Conservation (phyloP, 2,888 invertebrate genomes). For the Callimorpha dominula region DNA sequence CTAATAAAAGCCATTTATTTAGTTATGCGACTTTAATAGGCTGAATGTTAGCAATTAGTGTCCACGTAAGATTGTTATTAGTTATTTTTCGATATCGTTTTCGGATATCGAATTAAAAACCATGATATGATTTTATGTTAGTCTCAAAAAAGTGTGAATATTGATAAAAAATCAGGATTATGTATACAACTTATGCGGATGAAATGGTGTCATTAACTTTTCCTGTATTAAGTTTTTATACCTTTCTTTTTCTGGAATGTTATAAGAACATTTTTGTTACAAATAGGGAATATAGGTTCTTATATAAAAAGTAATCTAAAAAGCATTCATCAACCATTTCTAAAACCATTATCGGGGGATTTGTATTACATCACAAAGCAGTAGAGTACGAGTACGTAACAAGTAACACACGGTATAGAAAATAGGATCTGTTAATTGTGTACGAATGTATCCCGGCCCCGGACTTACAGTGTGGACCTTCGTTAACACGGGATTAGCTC, state of each 20-base stretch:
- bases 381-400: conserved; percentile 29
- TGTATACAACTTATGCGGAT: no score
- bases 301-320: not conserved
- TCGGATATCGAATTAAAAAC: no score
- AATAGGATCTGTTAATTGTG: conserved; percentile 71
- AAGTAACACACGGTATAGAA: conserved; percentile 50
- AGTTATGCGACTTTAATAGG: not conserved
- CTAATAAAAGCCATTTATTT: not conserved
- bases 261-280: not conserved
- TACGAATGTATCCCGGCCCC: conserved; percentile 56
- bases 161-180: no score
- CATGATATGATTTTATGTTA: no score
- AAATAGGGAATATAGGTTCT: not conserved
- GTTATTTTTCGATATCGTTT: no score
- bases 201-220: no score
- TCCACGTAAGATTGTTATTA: no score
- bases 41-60: no score
- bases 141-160: no score
- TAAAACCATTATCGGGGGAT: not conserved
- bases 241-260: not conserved
- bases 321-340: not conserved
- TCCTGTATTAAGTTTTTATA: not conserved
- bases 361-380: conserved; percentile 1
- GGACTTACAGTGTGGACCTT: conserved; percentile 69
- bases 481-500: conserved; percentile 75